Evolutionary conservation across 2,113 vertebrate species (phyloP).

Genomic region (Hyperoodon ampullatus): DNA sequence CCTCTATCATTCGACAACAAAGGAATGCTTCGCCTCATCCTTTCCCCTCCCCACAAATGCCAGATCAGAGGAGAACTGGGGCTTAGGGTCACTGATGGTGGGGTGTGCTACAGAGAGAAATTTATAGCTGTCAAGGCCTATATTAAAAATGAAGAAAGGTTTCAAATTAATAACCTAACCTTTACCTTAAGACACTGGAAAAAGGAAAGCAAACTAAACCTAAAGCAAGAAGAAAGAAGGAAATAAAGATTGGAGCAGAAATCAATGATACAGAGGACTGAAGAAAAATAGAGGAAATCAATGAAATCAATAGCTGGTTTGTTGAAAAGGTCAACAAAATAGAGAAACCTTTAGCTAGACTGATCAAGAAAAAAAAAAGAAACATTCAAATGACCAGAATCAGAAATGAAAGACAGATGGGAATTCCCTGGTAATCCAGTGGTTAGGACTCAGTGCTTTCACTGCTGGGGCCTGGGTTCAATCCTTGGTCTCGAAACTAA

Average conservation of each 20-base stretch:
- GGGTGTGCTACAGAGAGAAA: background rate
- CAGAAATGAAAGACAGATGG: background rate
- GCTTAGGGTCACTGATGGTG: accelerated
- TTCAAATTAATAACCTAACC: background rate
- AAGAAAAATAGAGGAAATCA: background rate
- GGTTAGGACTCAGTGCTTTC: too few relatives aligned
- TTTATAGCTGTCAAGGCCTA: background rate
- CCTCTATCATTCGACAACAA: background rate
- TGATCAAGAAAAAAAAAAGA: background rate
- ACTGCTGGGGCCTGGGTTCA: too few relatives aligned
- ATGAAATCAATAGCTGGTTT: background rate
- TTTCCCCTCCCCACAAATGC: background rate
- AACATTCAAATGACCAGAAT: background rate
- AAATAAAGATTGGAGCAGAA: background rate
- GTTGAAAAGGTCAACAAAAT: background rate
- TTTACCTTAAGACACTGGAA: background rate
- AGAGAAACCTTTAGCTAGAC: background rate
- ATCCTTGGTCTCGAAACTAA: too few relatives aligned
- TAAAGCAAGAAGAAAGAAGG: background rate
- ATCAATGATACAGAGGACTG: background rate
- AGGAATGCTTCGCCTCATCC: background rate
- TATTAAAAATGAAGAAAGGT: background rate
- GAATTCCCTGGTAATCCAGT: too few relatives aligned
- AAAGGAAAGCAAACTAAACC: background rate
- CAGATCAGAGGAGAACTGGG: background rate